Evolutionary conservation across 1,140 invertebrate species (phyloP).

Genomic region (Meteorus sp.): DNA sequence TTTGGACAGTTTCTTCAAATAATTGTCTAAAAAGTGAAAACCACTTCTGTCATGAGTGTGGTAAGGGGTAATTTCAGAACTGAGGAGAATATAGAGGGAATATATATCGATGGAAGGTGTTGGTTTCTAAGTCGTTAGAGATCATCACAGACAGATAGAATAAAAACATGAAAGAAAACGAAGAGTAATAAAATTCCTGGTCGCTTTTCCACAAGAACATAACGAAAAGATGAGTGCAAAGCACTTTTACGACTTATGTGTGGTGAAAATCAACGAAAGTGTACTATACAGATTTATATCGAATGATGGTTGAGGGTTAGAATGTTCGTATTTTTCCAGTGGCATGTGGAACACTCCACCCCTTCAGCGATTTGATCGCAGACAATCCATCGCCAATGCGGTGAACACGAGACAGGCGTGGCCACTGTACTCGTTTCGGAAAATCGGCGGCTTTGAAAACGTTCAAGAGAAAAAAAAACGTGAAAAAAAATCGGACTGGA

Average conservation of each 20-base stretch:
- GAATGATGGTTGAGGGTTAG: neutral
- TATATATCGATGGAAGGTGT: no score
- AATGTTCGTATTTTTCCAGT: constrained; percentile 20
- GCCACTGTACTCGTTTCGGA: constrained; percentile 34
- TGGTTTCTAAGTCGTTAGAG: no score
- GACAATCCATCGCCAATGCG: constrained; percentile 44
- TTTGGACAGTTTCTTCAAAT: no score
- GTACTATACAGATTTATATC: constrained; percentile 14
- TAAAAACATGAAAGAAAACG: no score
- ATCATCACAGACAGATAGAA: no score
- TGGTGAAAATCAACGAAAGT: neutral
- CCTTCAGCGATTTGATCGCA: constrained; percentile 36
- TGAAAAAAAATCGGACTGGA: constrained; percentile 30
- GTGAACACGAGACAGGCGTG: constrained; percentile 53
- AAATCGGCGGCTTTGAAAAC: constrained; percentile 43
- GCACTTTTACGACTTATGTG: neutral
- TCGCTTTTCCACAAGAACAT: no score
- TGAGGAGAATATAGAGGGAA: no score
- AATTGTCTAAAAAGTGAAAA: no score
- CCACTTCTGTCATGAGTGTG: no score
- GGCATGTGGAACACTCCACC: neutral
- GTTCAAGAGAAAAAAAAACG: constrained; percentile 21
- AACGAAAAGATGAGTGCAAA: no score
- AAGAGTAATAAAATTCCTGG: no score
- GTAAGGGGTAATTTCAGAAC: no score